Base-by-base conservation (phyloP, 2,888 invertebrate genomes). In the Stenodema calcarata region DNA sequence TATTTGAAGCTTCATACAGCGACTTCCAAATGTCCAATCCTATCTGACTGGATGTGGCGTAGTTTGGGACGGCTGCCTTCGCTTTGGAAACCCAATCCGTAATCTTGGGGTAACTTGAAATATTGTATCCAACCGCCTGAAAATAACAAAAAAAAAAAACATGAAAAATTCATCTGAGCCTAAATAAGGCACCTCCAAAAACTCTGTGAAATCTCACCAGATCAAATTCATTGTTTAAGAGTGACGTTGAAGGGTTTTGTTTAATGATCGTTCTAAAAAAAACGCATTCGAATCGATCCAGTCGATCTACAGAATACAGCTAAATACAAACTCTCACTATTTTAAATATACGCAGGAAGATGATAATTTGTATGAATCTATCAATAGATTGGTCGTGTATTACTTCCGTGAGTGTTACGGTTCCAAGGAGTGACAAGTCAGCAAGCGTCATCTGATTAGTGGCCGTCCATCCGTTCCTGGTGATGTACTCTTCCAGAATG, bases 381-480 rank as follows among this genome's bases (percentile, higher is more conserved):
- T 16, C 50, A n/a, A 50, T 44, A 9, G 14, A 44, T 14, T 44
- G 2, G 7, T 23, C 2, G 0, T 62, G 18, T 62, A 47, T 75
- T 80, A 94, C 95, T 90, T 95, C 95, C 88, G 93, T 93, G 87
- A 94, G 95, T 78, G 96, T 94, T 12, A 96, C 93, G 9, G 93
- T 93, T 9, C 95, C 93, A 47, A 94, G 92, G 75, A 96, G 90
- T 47, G 94, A 92, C 69, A 96, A 92, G 91, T 97, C 97, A 9
- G 97, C 97, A 23, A 97, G 91, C 18, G 96, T 96, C 86, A 96
- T 91, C 87, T 92, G 92, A 87, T 94, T 92, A 1, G 96, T 96
- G 18, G 96, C 96, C 47, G 92, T 93, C 91, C 93, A 97, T 88
- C 93, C 93, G 89, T 94, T 93, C 0, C 94, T 94, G 75, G 94